Conservation (phyloP, 2,888 invertebrate species). For the Brachypalpus laphriformis region DNA sequence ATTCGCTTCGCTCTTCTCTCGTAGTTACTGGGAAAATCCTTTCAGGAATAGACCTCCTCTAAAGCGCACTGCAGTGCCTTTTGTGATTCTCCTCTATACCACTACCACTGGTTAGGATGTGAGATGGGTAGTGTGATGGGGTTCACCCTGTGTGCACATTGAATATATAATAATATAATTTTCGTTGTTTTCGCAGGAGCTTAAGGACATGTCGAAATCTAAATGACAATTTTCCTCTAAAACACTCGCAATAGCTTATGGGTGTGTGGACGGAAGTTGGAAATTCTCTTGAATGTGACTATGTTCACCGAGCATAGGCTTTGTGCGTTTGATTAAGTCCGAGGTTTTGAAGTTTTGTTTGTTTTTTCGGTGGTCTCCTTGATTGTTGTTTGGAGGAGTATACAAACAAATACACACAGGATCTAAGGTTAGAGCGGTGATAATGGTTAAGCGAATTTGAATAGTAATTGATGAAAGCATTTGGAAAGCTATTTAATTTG, state of each 20-base stretch:
- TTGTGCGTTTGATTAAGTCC: conserved; percentile 66
- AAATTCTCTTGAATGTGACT: conserved; percentile 30
- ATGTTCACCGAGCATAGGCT: not conserved
- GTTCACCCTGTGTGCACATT: conserved; percentile 38
- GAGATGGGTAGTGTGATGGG: not conserved
- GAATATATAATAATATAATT: conserved; percentile 71
- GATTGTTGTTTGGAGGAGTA: conserved; percentile 31
- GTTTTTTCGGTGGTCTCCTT: conserved; percentile 54
- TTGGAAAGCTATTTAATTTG: conserved; percentile 36
- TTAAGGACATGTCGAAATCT: conserved; percentile 68
- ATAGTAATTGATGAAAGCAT: conserved; percentile 41
- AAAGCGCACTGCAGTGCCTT: conserved; percentile 61
- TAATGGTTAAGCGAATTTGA: conserved; percentile 59
- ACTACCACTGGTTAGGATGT: not conserved
- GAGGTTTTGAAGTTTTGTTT: conserved; percentile 56
- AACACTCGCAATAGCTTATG: not conserved
- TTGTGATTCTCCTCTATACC: conserved; percentile 15
- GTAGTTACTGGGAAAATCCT: conserved; percentile 45
- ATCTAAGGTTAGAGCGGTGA: conserved; percentile 36
- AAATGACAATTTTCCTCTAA: conserved; percentile 63
- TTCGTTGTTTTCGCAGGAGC: conserved; percentile 64
- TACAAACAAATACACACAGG: not conserved
- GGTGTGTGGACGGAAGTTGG: not conserved
- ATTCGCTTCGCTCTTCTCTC: conserved; percentile 42
- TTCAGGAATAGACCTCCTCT: conserved; percentile 36